A percentile compares a stretch with the other conserved stretches of the same genome.
These are phyloP conservation scores for Drosophila anceps DNA, from an alignment of 2,888 invertebrate genomes.

Conservation along the genomic window DNA sequence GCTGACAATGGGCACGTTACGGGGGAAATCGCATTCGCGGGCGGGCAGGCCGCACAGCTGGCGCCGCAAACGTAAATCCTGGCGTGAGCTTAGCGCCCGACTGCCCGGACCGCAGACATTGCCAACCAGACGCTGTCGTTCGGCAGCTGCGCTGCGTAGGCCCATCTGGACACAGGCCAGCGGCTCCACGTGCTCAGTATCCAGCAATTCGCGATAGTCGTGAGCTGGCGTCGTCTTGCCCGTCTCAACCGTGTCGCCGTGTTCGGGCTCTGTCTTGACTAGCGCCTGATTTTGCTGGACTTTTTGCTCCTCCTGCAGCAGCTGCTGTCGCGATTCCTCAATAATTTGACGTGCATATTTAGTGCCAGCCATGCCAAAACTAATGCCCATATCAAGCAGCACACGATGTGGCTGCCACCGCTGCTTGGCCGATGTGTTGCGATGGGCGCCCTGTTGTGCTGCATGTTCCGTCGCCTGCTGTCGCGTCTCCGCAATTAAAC, in stretches of 20 bases:
- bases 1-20: slow-evolving; percentile 74
- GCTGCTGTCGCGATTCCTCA: slow-evolving; percentile 80
- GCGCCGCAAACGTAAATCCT: slow-evolving; percentile 91
- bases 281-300: slow-evolving; percentile 25
- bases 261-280: slow-evolving; percentile 22
- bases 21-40: slow-evolving; percentile 87
- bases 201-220: slow-evolving; percentile 78
- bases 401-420: slow-evolving; percentile 93
- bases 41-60: slow-evolving; percentile 90
- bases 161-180: slow-evolving; percentile 87
- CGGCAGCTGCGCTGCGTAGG: slow-evolving; percentile 87
- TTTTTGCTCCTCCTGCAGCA: slow-evolving; percentile 79
- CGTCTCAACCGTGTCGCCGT: neutral
- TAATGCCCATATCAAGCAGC: slow-evolving; percentile 92
- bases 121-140: slow-evolving; percentile 88
- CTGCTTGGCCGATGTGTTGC: slow-evolving; percentile 88
- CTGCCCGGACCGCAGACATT: slow-evolving; percentile 92
- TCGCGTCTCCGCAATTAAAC: slow-evolving; percentile 92
- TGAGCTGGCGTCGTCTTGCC: slow-evolving; percentile 82
- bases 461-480: slow-evolving; percentile 73
- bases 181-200: slow-evolving; percentile 83
- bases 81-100: slow-evolving; percentile 91
- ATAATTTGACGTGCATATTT: slow-evolving; percentile 86
- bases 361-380: slow-evolving; percentile 91
- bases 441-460: slow-evolving; percentile 77